Evolutionary conservation across 2,113 vertebrate species (phyloP), one percentile per base, ranked within the genome.

Genomic region (Forbesichthys papilliferus): DNA sequence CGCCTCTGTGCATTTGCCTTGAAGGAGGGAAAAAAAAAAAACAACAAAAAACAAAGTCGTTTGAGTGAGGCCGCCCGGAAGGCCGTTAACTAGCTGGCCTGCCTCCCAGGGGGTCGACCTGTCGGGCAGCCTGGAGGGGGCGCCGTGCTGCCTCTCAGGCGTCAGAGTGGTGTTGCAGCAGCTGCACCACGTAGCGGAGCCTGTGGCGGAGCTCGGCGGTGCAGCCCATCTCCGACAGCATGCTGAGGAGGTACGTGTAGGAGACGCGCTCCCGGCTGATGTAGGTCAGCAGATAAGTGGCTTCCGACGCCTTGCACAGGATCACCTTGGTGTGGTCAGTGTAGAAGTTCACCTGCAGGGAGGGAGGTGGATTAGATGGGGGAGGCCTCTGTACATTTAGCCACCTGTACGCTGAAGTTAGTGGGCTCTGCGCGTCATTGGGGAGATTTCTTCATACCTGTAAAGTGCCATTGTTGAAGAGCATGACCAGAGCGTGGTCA

Each of bases 291-390:
- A 98, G 90, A 79, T 96, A 96, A 48, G 94, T 93, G 56, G 94
- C 93, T 16, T 94, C 93, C 1, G 94, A 93, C 56, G 92, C 93
- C 91, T 96, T 98, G 88, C 93, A 96, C 89, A 99, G 91, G 80
- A 99, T 96, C 79, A 99, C 92, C 87, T 99, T 99, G 33, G 96
- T 98, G 85, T 99, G 98, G 90, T 99, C 96, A 0, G 94, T 95
- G 80, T 98, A 99, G 90, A 99, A 99, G 86, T 99, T 99, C 33
- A 99, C 96, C 98, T 99, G 69, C 0, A 61, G 13, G 13, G 46
- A 20, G 8, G 7, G n/a, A 68, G 56, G 7, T 5, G 36, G 36
- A 42, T 42, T 42, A 42, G 36, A 42, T 27, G 4, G 36, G 36
- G 7, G 36, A 42, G 36, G 4, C 36, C 36, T 42, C 36, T 2